These are phyloP conservation scores for Nycticebus coucang DNA, from an alignment of 2,113 vertebrate species.

Conservation along the genomic window DNA sequence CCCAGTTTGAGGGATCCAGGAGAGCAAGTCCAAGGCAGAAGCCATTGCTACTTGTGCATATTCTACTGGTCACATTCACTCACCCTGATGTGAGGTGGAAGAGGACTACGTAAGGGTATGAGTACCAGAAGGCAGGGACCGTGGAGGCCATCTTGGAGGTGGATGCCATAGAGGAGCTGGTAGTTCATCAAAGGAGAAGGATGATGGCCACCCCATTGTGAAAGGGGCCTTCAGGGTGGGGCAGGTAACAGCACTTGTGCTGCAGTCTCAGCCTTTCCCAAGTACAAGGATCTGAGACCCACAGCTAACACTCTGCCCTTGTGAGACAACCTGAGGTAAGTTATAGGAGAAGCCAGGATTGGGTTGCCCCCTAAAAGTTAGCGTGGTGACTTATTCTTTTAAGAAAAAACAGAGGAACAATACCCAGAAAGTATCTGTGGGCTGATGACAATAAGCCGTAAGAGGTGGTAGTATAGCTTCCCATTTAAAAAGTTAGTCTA, in stretches of 20 bases:
- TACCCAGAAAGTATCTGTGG: not conserved
- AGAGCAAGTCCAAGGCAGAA: not conserved
- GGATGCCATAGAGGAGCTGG: not conserved
- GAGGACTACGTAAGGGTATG: not conserved
- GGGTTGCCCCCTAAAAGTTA: not conserved
- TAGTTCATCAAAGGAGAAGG: not conserved
- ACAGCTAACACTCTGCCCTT: not conserved
- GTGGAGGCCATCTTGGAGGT: not conserved
- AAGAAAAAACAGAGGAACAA: not conserved
- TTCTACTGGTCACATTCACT: not conserved
- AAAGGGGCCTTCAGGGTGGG: not conserved
- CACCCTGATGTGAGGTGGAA: not conserved
- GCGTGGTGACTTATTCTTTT: not conserved
- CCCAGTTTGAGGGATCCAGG: not conserved
- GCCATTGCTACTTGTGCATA: not conserved
- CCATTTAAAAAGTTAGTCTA: not conserved
- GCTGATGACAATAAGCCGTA: not conserved
- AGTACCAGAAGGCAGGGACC: not conserved
- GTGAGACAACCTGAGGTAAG: not conserved
- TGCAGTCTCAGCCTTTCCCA: not conserved
- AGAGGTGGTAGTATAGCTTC: not conserved
- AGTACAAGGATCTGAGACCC: not conserved
- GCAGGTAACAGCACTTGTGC: not conserved
- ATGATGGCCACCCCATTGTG: not conserved
- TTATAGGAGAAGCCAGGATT: not conserved